Evolutionary conservation across 2,888 invertebrate species (phyloP).

Genomic region (Alitta virens): DNA sequence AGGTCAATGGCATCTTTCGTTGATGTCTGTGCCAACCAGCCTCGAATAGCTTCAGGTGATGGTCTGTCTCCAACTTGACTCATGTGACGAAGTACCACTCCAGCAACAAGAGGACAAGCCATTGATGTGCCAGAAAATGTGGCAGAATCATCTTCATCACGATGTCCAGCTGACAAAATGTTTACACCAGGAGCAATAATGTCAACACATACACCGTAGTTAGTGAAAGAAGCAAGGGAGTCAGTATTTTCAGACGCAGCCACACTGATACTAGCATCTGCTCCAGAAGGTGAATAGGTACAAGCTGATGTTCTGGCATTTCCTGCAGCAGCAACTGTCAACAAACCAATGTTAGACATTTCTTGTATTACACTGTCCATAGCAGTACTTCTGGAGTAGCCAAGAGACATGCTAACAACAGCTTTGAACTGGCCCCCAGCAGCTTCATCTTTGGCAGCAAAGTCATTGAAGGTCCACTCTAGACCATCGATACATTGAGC

Average conservation of each 20-base stretch:
- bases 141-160: not conserved
- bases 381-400: not conserved
- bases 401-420: slow-evolving; percentile 9
- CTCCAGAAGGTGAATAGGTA: not conserved
- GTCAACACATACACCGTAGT: slow-evolving; percentile 23
- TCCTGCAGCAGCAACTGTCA: slow-evolving; percentile 4
- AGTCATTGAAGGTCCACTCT: slow-evolving; percentile 7
- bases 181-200: slow-evolving; percentile 22
- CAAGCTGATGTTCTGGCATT: slow-evolving; percentile 10
- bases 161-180: slow-evolving; percentile 8
- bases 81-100: slow-evolving; percentile 11
- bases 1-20: no score
- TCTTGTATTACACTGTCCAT: slow-evolving; percentile 3
- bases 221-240: slow-evolving; percentile 10
- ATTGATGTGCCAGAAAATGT: slow-evolving; percentile 19
- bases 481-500: not conserved
- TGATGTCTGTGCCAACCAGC: no score
- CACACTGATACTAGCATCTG: slow-evolving; percentile 11
- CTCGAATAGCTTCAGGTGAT: no score
- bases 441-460: slow-evolving; percentile 1
- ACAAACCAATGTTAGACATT: slow-evolving; percentile 4
- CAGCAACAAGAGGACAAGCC: slow-evolving; percentile 20
- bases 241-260: slow-evolving; percentile 11
- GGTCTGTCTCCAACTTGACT: not conserved
- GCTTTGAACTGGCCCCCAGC: not conserved